Conservation (phyloP, 2,113 vertebrate genomes). For the Gnathonemus longibarbis region DNA sequence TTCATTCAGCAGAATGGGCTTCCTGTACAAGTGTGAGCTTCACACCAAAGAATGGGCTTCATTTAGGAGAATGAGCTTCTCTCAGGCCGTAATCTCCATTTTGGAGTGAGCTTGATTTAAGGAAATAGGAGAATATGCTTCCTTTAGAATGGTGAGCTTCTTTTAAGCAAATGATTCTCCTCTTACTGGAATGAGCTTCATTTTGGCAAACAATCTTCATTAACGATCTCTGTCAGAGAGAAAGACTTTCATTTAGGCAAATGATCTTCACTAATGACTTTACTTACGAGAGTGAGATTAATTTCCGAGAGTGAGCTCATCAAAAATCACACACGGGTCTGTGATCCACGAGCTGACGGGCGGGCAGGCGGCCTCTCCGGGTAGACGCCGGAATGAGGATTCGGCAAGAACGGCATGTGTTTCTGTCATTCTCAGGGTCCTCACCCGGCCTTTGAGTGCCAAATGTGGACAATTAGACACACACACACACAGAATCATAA, state of each 20-base stretch:
- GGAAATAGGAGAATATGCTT: not conserved
- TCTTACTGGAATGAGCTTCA: not conserved
- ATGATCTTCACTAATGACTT: not conserved
- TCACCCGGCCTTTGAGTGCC: not conserved
- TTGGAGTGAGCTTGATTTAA: not conserved
- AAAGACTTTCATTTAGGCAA: not conserved
- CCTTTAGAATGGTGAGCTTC: not conserved
- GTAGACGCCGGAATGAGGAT: not conserved
- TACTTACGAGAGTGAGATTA: not conserved
- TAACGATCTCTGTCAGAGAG: not conserved
- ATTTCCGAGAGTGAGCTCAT: not conserved
- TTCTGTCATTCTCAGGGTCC: slow-evolving; percentile 7
- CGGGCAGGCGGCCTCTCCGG: not conserved
- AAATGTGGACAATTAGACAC: not conserved
- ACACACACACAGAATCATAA: not conserved
- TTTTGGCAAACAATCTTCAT: not conserved
- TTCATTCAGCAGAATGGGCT: not conserved
- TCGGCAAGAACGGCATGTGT: not conserved
- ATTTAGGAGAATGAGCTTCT: not conserved
- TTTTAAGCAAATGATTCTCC: not conserved
- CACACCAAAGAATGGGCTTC: not conserved
- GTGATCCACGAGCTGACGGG: not conserved
- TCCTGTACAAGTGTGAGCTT: not conserved
- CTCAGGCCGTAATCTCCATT: not conserved
- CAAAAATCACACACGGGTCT: not conserved